Percentiles rank a stretch among this genome's conserved stretches.
Evolutionary conservation across 2,113 vertebrate species (phyloP).

Genomic region (Crotalus helleri): DNA sequence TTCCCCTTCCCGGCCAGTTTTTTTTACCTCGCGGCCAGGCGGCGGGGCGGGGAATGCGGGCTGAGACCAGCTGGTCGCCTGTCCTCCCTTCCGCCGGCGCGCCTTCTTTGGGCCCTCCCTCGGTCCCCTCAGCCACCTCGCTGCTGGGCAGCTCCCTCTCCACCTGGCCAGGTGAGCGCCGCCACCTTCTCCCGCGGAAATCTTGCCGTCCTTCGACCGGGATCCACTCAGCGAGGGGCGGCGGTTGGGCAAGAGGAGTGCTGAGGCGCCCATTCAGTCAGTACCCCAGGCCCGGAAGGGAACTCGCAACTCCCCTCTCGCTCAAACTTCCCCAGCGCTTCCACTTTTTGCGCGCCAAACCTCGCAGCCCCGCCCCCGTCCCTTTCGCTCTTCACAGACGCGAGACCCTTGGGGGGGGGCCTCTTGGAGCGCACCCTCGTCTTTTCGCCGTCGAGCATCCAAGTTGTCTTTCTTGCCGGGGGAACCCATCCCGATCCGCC

Average conservation of each 20-base stretch:
- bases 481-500: neutral
- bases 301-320: too few relatives aligned
- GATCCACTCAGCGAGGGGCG: neutral
- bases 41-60: too few relatives aligned
- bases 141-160: neutral
- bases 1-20: slow-evolving; percentile 4
- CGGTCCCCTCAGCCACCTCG: neutral
- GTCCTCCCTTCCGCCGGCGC: neutral
- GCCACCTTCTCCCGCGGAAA: too few relatives aligned
- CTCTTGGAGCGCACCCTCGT: neutral
- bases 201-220: neutral
- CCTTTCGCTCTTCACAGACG: neutral
- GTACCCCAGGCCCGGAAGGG: neutral
- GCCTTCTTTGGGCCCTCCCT: neutral
- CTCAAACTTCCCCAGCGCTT: neutral
- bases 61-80: neutral
- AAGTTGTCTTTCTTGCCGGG: neutral
- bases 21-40: neutral
- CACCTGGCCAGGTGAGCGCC: neutral
- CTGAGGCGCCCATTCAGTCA: neutral
- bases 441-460: too few relatives aligned
- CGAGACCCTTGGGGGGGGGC: neutral
- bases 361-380: neutral
- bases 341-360: neutral
- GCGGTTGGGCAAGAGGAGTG: too few relatives aligned